Evolutionary conservation across 92 coral and sea anemone species (phyloP).

Genomic region (Zoanthus sansibaricus): DNA sequence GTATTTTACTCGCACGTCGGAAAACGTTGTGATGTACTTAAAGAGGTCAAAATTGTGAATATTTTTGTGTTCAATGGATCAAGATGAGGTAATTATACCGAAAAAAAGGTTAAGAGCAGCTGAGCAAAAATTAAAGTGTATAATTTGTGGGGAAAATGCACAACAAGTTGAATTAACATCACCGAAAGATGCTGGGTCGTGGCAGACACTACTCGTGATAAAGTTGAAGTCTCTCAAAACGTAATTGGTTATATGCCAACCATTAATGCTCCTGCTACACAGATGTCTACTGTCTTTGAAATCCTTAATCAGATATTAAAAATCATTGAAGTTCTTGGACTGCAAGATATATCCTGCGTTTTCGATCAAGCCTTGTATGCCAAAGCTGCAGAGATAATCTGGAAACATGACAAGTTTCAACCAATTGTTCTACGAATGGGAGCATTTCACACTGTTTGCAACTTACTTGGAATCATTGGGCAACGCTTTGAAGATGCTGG

Average conservation of each 20-base stretch:
- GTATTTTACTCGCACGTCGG: neutral
- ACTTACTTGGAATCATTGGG: constrained; percentile 4
- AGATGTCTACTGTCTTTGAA: constrained; percentile 54
- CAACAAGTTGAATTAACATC: neutral
- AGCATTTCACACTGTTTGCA: constrained; percentile 48
- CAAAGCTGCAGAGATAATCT: constrained; percentile 54
- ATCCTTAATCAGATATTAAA: constrained; percentile 38
- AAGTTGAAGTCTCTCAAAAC: constrained; percentile 41
- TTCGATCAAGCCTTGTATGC: constrained; percentile 61
- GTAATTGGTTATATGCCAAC: constrained; percentile 60
- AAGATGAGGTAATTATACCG: neutral
- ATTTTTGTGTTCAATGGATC: neutral
- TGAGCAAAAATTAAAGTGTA: neutral
- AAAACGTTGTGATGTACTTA: neutral
- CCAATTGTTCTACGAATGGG: constrained; percentile 50
- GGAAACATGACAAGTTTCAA: constrained; percentile 49
- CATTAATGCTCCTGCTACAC: constrained; percentile 56
- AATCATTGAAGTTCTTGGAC: constrained; percentile 54
- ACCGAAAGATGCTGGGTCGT: constrained; percentile 18
- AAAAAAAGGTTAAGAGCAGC: neutral
- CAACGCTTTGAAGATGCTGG: constrained; percentile 31
- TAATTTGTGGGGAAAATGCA: constrained; percentile 4
- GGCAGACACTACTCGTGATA: constrained; percentile 36
- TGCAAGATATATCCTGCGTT: constrained; percentile 46
- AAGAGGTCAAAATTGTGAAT: neutral